Base-by-base conservation (phyloP, 2,888 invertebrate species). In the Ochropleura plecta region DNA sequence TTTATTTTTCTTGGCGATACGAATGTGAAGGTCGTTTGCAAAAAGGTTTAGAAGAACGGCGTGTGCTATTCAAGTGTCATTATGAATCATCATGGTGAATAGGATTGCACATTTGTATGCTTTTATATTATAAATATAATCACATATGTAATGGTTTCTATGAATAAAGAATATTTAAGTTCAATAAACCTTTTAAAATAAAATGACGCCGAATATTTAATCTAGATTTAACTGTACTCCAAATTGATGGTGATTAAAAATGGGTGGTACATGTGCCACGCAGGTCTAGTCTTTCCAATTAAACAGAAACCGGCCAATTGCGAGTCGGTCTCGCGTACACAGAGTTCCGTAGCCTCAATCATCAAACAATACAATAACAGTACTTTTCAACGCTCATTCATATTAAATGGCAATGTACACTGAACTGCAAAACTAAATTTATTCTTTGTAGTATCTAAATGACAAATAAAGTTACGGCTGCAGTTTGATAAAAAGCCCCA, bases 1-100 rank as follows among this genome's bases (percentile, higher is more conserved):
- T 57, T 75, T 75, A 53, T 68, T 76, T 80, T 78, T 75, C 46
- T 44, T 81, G 57, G 44, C 76, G 76, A 57, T 74, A 62, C 18
- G 44, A 44, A n/a, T 10, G 30, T 44, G 82, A 82, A 79, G 79
- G 79, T 82, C 82, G 16, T 49, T 53, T 49, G 49, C 46, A 30
- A 30, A 30, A 30, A 42, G 51, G 64, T 57, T 63, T 63, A 44
- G 49, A 81, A 68, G 53, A 44, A 65, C 44, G 44, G 53, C 60
- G 76, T 63, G 20, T 57, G 66, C 49, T 14, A 44, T 40, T 68
- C 18, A 55, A 65, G 46, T 81, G 66, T 81, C 70, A 42, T 66
- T 65, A 69, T 63, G n/a, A 10, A n/a, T 55, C 1, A 18, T 30
- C 30, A 30, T 30, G 68, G 78, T 70, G 60, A 78, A 77, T 53